Conservation (phyloP, 2,113 vertebrate genomes). For the Columbina picui region DNA sequence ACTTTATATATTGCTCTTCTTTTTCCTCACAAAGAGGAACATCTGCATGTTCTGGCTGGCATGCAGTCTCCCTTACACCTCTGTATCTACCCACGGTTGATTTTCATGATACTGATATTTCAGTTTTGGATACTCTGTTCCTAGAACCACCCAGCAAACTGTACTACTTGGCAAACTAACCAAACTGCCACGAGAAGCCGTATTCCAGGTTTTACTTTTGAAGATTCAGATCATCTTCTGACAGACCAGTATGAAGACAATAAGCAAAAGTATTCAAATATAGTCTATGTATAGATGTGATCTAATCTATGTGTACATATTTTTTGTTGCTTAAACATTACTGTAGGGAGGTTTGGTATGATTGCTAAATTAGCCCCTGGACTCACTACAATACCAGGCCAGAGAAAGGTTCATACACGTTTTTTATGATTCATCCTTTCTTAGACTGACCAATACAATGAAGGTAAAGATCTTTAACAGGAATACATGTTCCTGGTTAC, state of each 20-base stretch:
- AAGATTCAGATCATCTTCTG: neutral
- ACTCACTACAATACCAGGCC: neutral
- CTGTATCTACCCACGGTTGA: neutral
- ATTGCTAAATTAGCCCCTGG: neutral
- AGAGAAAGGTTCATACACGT: accelerated
- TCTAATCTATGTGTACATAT: neutral
- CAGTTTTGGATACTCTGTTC: neutral
- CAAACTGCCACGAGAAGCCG: neutral
- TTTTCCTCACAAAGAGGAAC: neutral
- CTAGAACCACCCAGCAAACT: neutral
- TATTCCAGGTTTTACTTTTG: neutral
- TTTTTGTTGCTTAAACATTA: neutral
- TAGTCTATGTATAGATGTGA: neutral
- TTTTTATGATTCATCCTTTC: neutral
- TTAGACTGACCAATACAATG: neutral
- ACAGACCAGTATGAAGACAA: neutral
- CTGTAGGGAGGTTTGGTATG: neutral
- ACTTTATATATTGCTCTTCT: neutral
- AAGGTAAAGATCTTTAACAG: neutral
- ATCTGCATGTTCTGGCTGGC: neutral
- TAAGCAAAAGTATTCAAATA: neutral
- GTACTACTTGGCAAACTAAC: neutral
- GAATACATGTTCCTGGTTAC: neutral
- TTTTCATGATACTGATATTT: neutral
- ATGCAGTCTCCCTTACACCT: neutral